Evolutionary conservation across 2,888 invertebrate species (phyloP).

Genomic region (Neocrepidodera transversa): DNA sequence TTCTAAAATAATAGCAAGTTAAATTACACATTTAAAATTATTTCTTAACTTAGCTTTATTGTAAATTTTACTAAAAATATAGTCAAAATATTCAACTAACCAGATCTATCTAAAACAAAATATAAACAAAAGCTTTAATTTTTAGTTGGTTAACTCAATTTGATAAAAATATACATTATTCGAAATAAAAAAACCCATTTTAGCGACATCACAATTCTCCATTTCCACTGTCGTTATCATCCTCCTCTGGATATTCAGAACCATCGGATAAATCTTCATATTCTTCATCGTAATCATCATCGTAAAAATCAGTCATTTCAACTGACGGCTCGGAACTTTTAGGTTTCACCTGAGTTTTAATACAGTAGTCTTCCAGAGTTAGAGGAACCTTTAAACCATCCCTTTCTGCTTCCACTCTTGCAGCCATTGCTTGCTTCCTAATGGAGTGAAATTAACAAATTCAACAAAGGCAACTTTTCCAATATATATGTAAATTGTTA

Average conservation of each 20-base stretch:
- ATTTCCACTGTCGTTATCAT: constrained; percentile 90
- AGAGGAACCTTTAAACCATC: constrained; percentile 97
- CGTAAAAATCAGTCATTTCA: constrained; percentile 96
- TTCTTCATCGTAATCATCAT: constrained; percentile 89
- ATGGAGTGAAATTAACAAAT: too few species aligned
- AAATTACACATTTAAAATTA: background rate
- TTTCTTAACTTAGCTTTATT: background rate
- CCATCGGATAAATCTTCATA: constrained; percentile 68
- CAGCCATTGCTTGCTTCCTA: constrained; percentile 96
- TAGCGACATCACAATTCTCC: constrained; percentile 80
- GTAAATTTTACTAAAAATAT: background rate
- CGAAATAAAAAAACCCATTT: constrained; percentile 5
- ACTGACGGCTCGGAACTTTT: constrained; percentile 78
- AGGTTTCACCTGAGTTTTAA: constrained; percentile 89
- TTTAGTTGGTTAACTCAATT: background rate
- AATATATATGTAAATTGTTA: too few species aligned
- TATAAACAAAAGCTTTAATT: background rate
- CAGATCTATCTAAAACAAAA: background rate
- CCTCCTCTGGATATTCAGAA: constrained; percentile 78
- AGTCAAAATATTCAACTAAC: background rate
- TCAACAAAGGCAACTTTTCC: too few species aligned
- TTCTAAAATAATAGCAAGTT: too few species aligned
- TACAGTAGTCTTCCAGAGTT: constrained; percentile 98
- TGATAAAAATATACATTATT: constrained; percentile 4
- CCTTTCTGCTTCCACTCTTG: constrained; percentile 92